Evolutionary conservation across 2,797 vertebrate species (phyloP), one percentile per base, ranked within the genome.

Genomic region (Picus viridis): DNA sequence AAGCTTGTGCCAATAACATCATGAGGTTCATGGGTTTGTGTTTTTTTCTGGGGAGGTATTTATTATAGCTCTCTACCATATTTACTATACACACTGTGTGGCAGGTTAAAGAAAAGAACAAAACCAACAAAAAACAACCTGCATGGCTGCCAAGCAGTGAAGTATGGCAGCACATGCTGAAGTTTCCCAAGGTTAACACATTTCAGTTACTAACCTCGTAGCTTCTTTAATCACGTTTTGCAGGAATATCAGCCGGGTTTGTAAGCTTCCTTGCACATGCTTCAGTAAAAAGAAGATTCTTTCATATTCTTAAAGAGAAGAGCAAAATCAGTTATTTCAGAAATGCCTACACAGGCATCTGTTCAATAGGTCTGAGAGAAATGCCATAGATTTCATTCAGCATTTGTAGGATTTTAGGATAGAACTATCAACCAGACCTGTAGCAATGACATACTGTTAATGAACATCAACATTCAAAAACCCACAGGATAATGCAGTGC

Each of bases 141-240:
- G 7, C 1, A 0, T 18, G 15, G 14, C 2, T 77, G 51, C 72
- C 69, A 58, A 63, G 69, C 45, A 72, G 16, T 58, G 69, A 53
- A 0, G 12, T 6, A 16, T 4, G 14, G 45, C 36, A 90, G 7
- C 5, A 70, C 3, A 20, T 2, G 3, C 47, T 57, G n/a, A 22
- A 32, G 23, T 54, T 81, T 34, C 53, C 2, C 47, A 90, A 88
- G 45, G 78, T 26, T 13, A 92, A 65, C 7, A 63, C 10, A 65
- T n/a, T 41, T 61, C 53, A 49, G 43, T 67, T 77, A 95, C 90
- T 78, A 97, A 99, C 99, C 99, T 98, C 93, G 99, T 98, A 39
- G 99, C 99, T 97, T 99, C 99, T 97, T 99, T 99, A 97, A 99
- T 99, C 95, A 99, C 97, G 96, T 99, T 99, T 90, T 99, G 99